Conservation (phyloP, 2,797 vertebrate genomes). For the Cyclura pinguis region DNA sequence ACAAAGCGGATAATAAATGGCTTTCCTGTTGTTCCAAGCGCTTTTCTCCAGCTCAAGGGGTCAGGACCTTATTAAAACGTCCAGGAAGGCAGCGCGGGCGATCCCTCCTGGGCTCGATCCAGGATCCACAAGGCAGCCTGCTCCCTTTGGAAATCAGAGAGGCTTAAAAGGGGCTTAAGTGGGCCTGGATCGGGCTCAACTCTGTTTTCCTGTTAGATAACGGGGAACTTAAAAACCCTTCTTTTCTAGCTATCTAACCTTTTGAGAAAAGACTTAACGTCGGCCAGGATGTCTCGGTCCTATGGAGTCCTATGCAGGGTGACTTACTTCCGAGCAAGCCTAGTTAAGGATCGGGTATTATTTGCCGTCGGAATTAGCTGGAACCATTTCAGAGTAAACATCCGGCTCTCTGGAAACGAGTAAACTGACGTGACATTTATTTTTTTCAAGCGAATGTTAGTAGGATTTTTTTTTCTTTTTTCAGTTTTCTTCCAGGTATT, state of each 20-base stretch:
- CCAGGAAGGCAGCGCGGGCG: no score
- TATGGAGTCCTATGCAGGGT: background rate
- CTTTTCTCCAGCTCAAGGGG: background rate
- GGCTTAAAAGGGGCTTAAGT: no score
- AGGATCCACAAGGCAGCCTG: no score
- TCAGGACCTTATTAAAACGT: background rate
- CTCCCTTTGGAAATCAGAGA: no score
- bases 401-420: rapidly evolving
- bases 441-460: background rate
- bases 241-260: no score
- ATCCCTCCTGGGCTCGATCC: no score
- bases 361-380: no score
- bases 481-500: background rate
- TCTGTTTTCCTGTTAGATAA: no score
- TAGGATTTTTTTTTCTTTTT: background rate
- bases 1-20: no score
- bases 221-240: no score
- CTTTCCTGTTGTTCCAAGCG: background rate
- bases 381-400: background rate
- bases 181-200: no score
- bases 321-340: background rate
- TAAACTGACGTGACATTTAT: background rate
- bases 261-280: no score
- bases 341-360: background rate
- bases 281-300: background rate